A percentile compares a stretch with the other conserved stretches of the same genome.
These are phyloP conservation scores for Procambarus virginalis DNA, from an alignment of 1,140 invertebrate genomes.

Conservation along the genomic window DNA sequence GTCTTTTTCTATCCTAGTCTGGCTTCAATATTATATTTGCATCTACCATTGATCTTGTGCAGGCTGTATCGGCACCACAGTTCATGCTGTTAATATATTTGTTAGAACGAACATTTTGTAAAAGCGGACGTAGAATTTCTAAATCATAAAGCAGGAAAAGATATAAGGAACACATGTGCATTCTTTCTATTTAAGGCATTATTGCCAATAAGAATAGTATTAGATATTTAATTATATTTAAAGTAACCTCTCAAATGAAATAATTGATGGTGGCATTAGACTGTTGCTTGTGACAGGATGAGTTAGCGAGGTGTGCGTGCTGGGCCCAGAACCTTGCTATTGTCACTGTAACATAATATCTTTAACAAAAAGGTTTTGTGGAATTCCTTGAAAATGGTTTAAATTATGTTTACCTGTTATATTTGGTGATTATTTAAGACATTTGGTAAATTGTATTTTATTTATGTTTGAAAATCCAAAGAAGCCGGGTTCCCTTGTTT, in stretches of 20 bases:
- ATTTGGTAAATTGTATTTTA: not conserved
- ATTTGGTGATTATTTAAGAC: not conserved
- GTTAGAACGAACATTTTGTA: constrained; percentile 28
- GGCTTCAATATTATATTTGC: not conserved
- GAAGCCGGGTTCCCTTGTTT: constrained; percentile 46
- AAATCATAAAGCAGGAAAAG: not conserved
- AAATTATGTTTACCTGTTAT: not conserved
- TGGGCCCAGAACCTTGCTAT: constrained; percentile 19
- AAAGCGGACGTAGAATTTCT: constrained; percentile 16
- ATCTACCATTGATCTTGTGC: not conserved
- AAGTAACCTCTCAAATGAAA: no score
- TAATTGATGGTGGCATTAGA: no score
- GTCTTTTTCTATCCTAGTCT: no score
- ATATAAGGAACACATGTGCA: constrained; percentile 14
- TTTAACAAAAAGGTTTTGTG: not conserved
- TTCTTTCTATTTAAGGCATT: not conserved
- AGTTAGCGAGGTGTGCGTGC: constrained; percentile 44
- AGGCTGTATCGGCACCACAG: not conserved
- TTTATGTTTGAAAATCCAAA: not conserved
- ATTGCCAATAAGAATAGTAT: not conserved
- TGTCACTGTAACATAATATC: not conserved
- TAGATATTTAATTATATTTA: not conserved
- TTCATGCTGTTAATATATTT: not conserved
- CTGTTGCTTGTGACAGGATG: not conserved
- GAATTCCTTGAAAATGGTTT: not conserved